Evolutionary conservation across 2,113 vertebrate species (phyloP).

Genomic region (Rhizomys pruinosus): DNA sequence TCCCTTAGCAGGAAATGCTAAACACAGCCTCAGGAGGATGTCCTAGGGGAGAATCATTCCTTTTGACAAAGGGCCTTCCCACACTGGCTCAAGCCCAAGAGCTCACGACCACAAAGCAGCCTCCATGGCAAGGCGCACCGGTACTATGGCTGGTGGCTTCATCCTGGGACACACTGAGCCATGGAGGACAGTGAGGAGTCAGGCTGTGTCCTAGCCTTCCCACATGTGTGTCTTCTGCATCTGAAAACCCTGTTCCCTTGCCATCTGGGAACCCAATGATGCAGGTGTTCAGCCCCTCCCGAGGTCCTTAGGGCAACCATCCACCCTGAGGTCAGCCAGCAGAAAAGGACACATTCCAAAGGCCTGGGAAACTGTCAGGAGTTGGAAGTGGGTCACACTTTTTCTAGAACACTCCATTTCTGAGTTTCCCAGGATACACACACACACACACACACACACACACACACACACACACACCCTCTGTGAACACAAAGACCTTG

Average conservation of each 20-base stretch:
- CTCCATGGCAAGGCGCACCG: neutral
- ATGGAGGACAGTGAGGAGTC: neutral
- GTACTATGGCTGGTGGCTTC: neutral
- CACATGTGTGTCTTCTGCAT: neutral
- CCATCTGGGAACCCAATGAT: neutral
- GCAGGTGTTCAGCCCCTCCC: neutral
- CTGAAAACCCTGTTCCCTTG: neutral
- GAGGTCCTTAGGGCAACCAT: neutral
- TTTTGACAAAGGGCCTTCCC: neutral
- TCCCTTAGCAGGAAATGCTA: conserved; percentile 52
- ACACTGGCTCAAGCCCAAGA: neutral
- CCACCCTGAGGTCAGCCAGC: neutral
- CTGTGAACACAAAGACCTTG: conserved; percentile 7
- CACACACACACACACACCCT: neutral
- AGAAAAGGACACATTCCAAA: neutral
- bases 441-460: neutral
- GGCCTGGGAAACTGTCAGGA: fast-evolving
- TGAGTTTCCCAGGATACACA: neutral
- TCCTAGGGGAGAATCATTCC: neutral
- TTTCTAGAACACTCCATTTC: neutral
- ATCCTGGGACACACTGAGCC: neutral
- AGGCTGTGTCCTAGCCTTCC: neutral
- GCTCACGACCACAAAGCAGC: neutral
- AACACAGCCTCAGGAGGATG: neutral
- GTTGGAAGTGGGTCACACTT: fast-evolving